These are phyloP conservation scores for Pterocles burchelli DNA, from an alignment of 2,113 vertebrate genomes.

Conservation along the genomic window DNA sequence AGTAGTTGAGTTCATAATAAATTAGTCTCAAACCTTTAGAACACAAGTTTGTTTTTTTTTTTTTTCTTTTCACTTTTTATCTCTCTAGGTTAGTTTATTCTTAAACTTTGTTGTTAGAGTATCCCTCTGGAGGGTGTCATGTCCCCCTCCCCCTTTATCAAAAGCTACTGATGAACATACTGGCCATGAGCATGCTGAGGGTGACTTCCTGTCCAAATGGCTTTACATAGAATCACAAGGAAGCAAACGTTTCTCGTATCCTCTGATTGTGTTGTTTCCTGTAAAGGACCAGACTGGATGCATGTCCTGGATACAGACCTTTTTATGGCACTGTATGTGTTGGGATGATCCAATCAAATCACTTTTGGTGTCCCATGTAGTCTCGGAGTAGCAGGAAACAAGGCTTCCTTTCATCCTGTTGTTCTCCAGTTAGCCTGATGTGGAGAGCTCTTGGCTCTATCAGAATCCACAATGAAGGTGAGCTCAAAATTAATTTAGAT, in stretches of 20 bases:
- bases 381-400: slow-evolving; percentile 63
- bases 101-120: neutral
- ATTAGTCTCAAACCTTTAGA: neutral
- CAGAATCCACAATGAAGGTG: slow-evolving; percentile 78
- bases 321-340: neutral
- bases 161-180: neutral
- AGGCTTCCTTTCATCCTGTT: slow-evolving; percentile 65
- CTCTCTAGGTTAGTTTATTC: neutral
- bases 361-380: slow-evolving; percentile 12
- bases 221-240: neutral
- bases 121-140: neutral
- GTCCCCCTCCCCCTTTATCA: neutral
- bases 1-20: neutral
- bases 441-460: neutral
- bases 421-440: slow-evolving; percentile 41
- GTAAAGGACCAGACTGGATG: slow-evolving; percentile 18
- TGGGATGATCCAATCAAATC: slow-evolving; percentile 42
- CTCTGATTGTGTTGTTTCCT: slow-evolving; percentile 67
- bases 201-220: slow-evolving; percentile 10
- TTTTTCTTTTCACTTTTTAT: neutral
- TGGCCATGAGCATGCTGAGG: neutral
- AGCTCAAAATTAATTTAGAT: slow-evolving; percentile 30
- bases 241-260: slow-evolving; percentile 22
- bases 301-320: slow-evolving; percentile 26
- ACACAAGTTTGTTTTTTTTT: too few species aligned